Conservation (phyloP, 2,888 invertebrate genomes). For the Drosophila limbata region DNA sequence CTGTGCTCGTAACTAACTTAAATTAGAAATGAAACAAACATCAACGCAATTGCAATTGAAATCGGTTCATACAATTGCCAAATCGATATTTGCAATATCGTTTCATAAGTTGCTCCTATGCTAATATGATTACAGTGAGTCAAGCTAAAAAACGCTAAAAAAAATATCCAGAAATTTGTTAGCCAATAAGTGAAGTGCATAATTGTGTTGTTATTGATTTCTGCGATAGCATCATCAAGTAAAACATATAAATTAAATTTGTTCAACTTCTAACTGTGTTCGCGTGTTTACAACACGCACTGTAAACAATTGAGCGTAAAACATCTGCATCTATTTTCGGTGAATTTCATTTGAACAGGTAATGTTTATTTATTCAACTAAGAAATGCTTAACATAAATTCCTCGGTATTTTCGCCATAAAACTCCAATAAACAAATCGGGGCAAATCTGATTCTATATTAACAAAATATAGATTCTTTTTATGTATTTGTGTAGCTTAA, state of each 20-base stretch:
- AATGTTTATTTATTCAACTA: conserved; percentile 40
- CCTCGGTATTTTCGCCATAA: conserved; percentile 6
- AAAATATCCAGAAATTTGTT: conserved; percentile 16
- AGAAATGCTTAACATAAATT: conserved; percentile 29
- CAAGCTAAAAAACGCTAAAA: neutral
- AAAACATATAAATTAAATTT: conserved; percentile 31
- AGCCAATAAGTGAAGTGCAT: conserved; percentile 48
- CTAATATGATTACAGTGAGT: conserved; percentile 1
- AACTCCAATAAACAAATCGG: conserved; percentile 24
- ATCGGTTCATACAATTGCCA: conserved; percentile 16
- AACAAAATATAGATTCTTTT: conserved; percentile 1
- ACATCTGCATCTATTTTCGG: conserved; percentile 59
- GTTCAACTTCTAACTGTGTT: conserved; percentile 32
- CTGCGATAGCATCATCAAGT: conserved; percentile 37
- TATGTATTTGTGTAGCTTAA: neutral
- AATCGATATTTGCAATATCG: conserved; percentile 30
- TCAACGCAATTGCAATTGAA: conserved; percentile 11
- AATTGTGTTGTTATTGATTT: conserved; percentile 47
- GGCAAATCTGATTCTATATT: conserved; percentile 6
- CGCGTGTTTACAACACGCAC: conserved; percentile 39
- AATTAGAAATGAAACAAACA: conserved; percentile 16
- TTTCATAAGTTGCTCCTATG: conserved; percentile 5
- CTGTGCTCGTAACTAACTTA: conserved; percentile 23
- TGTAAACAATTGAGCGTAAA: conserved; percentile 39
- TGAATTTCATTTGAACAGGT: conserved; percentile 60